phyloP scores from a whole-genome alignment of 2,113 vertebrate genomes.

The Pollachius pollachius region DNA sequence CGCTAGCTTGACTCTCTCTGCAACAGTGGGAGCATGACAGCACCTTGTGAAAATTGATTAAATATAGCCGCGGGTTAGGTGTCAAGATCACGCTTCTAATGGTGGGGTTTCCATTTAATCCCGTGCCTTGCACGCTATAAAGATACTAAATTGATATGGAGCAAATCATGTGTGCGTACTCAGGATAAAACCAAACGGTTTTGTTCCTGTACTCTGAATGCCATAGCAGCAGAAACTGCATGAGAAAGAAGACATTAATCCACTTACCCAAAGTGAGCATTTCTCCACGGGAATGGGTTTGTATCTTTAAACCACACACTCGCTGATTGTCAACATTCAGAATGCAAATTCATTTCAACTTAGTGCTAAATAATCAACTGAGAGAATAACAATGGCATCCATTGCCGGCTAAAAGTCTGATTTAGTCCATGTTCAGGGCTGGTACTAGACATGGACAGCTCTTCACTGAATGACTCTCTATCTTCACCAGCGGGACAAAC shows the following conservation, averaged over 20 bases:
- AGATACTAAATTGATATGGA: conserved; percentile 32
- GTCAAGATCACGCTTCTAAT: conserved; percentile 20
- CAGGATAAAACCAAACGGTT: conserved; percentile 18
- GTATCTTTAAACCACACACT: background rate
- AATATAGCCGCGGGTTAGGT: conserved; percentile 25
- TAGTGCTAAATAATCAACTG: background rate
- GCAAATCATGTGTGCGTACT: conserved; percentile 23
- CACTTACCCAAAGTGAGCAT: background rate
- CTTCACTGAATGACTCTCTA: background rate
- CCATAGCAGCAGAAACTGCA: conserved; percentile 8
- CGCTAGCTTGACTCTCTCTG: conserved; percentile 12
- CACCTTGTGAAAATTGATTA: conserved; percentile 17
- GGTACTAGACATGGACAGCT: background rate
- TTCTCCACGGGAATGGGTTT: background rate
- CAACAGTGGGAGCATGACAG: conserved; percentile 15
- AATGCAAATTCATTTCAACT: background rate
- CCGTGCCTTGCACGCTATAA: conserved; percentile 17
- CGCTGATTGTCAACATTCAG: conserved; percentile 5
- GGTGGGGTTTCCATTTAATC: conserved; percentile 12
- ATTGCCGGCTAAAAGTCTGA: background rate
- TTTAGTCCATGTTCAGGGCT: background rate
- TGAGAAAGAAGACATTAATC: conserved; percentile 11
- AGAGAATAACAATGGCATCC: background rate
- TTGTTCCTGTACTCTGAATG: conserved; percentile 9
- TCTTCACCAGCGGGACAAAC: conserved; percentile 11